These are phyloP conservation scores for Euzetes globulus DNA, from an alignment of 2,888 invertebrate species.

Conservation along the genomic window DNA sequence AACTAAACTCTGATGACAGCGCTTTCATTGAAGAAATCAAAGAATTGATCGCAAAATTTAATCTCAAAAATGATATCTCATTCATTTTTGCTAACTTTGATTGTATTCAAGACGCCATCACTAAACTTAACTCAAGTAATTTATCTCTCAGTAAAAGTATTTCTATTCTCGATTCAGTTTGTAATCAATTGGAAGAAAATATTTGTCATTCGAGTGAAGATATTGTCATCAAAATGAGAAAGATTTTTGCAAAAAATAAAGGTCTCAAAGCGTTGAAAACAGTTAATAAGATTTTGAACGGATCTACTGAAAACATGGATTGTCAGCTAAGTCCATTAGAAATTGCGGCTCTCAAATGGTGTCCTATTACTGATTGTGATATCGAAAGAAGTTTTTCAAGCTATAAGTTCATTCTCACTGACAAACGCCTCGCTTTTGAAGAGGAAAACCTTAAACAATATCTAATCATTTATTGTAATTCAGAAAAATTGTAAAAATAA, in stretches of 20 bases:
- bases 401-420: neutral
- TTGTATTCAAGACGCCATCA: neutral
- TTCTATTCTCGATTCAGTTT: neutral
- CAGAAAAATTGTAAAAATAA: no score
- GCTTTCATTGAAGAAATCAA: neutral
- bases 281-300: neutral
- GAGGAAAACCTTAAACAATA: neutral
- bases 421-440: neutral
- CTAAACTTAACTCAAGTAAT: neutral
- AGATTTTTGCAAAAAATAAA: neutral
- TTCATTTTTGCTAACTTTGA: neutral
- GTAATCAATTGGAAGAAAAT: neutral
- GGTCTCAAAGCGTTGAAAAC: neutral
- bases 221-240: neutral
- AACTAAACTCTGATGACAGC: neutral
- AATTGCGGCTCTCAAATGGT: neutral
- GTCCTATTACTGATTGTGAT: no score
- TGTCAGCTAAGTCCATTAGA: neutral
- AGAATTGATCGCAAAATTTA: neutral
- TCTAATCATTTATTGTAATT: no score
- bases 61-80: neutral
- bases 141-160: neutral
- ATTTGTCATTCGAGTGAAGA: neutral
- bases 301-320: neutral
- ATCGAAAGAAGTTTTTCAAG: neutral